Conservation (phyloP, 2,888 invertebrate genomes). For the Salticus scenicus region DNA sequence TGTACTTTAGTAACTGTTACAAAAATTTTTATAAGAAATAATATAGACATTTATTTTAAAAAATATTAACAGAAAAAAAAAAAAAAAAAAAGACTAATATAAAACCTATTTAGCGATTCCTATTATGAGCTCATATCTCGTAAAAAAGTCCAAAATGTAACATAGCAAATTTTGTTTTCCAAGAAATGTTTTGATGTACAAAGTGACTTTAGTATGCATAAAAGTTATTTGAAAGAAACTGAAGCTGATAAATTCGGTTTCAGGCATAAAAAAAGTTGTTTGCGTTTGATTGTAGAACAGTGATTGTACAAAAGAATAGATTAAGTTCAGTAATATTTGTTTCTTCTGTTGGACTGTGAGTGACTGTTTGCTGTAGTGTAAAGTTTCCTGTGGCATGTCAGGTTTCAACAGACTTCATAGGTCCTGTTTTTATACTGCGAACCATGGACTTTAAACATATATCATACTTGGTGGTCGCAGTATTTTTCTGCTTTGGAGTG, state of each 20-base stretch:
- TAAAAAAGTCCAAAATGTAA: not conserved
- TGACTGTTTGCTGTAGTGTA: not conserved
- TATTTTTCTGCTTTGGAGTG: conserved; percentile 52
- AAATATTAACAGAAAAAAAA: too few relatives aligned
- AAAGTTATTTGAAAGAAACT: not conserved
- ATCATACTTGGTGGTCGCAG: conserved; percentile 48
- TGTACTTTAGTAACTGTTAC: not conserved
- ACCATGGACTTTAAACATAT: conserved; percentile 59
- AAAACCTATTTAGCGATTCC: too few relatives aligned
- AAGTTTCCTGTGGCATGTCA: conserved; percentile 46
- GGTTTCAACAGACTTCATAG: conserved; percentile 26
- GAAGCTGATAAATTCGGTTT: not conserved
- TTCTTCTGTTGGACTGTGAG: not conserved
- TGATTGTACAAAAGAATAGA: not conserved
- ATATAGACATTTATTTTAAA: too few relatives aligned
- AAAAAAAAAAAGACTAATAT: too few relatives aligned
- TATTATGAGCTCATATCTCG: not conserved
- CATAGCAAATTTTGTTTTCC: not conserved
- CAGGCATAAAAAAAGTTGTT: not conserved
- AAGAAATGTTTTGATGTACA: not conserved
- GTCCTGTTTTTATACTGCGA: conserved; percentile 46
- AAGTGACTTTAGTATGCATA: not conserved
- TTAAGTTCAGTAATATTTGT: too few relatives aligned
- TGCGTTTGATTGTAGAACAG: not conserved
- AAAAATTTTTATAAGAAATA: not conserved